Evolutionary conservation across 1,140 invertebrate genomes (phyloP), one percentile per base, ranked within the genome.

Genomic region (Cyphomyrmex costatus): DNA sequence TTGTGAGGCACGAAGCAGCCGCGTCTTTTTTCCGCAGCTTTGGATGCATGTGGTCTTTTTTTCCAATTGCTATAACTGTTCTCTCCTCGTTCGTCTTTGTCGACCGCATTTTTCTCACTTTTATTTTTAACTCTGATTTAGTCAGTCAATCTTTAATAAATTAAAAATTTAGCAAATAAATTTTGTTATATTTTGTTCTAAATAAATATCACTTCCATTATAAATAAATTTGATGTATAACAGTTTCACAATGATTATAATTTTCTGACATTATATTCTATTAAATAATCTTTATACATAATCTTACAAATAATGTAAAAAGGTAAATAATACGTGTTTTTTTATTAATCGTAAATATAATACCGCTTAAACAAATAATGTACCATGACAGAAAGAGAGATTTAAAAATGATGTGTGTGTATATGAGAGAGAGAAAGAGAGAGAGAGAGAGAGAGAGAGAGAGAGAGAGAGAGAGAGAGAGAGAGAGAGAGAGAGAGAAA

Each of bases 61-160:
- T 66, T 83, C 61, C 60, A 73, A 73, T 73, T 53, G n/a, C n/a
- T 83, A 33, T 60, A 73, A 58, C 79, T 83, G 53, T 83, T 16
- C 4, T 60, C 66, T 27, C 30, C 33, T 51, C 33, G 33, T 82
- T 46, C 24, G n/a, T 60, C 21, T 73, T 73, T 53, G 68, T 73
- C 68, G 36, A 46, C 53, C 24, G 27, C 27, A 73, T 83, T 83
- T 73, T 73, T 83, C 68, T 36, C 36, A 73, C 36, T 83, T 83
- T 73, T 73, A 73, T 83, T 30, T 83, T 73, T 60, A 60, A 73
- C 53, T 60, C 1, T 12, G 0, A 60, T 60, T 83, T 24, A 82
- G 4, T 16, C 14, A 42, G 6, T 2, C 2, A 49, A 61, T 14
- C 16, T 10, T 74, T 6, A 21, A 10, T 46, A 21, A 60, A 60